Conservation (phyloP, 2,888 invertebrate species). For the Homarus gammarus region DNA sequence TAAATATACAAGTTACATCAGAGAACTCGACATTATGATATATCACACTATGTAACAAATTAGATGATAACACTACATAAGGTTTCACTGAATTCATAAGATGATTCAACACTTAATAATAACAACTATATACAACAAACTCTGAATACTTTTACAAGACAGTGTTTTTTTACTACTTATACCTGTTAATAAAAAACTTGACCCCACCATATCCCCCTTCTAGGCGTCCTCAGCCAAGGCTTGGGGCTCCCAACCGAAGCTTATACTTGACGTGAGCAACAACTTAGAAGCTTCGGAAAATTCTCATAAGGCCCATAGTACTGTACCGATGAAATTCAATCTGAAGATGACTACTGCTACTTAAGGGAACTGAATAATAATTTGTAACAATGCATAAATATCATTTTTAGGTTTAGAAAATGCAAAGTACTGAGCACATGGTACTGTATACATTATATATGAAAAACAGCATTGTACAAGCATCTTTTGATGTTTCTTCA, state of each 20-base stretch:
- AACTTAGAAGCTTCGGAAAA: slow-evolving; percentile 6
- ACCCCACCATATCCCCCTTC: slow-evolving; percentile 31
- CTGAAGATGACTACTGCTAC: slow-evolving; percentile 9
- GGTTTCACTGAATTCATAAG: not conserved
- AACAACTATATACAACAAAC: not conserved
- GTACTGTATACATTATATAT: not conserved
- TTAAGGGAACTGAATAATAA: not conserved
- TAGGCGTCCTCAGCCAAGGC: slow-evolving; percentile 2
- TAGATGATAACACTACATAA: not conserved
- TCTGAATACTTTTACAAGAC: not conserved
- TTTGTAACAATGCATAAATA: not conserved
- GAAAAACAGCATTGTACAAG: not conserved
- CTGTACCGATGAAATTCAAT: not conserved
- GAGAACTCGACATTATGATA: not conserved
- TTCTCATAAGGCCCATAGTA: not conserved
- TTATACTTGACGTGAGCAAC: slow-evolving; percentile 9
- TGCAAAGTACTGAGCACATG: not conserved
- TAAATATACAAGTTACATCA: not conserved
- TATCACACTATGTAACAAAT: not conserved
- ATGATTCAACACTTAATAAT: slow-evolving; percentile 8
- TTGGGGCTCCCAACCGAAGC: slow-evolving; percentile 17
- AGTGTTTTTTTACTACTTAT: not conserved
- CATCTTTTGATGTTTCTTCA: not conserved
- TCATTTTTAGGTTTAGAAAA: not conserved
- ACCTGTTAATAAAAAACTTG: not conserved